Percentiles rank a stretch among this genome's conserved stretches.
Conservation (phyloP, 2,888 invertebrate genomes). For the Philereme vetulata region DNA sequence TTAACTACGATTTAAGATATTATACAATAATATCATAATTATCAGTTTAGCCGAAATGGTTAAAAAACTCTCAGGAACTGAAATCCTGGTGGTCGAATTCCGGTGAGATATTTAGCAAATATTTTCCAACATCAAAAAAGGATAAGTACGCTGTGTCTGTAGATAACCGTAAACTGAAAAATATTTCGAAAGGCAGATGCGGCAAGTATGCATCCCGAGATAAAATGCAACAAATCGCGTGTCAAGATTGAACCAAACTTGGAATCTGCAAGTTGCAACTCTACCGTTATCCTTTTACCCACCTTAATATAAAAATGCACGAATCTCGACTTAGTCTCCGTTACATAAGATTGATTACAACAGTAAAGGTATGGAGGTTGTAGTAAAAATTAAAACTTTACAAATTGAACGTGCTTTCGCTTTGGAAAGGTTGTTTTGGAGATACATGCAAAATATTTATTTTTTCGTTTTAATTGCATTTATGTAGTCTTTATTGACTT, state of each 20-base stretch:
- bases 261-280: constrained; percentile 52
- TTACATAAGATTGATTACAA: constrained; percentile 15
- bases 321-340: constrained; percentile 23
- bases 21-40: too few relatives aligned
- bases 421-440: constrained; percentile 29
- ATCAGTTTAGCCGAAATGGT: too few relatives aligned
- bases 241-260: constrained; percentile 69
- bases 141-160: background rate
- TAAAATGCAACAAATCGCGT: constrained; percentile 75
- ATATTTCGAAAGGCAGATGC: constrained; percentile 33
- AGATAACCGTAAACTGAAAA: constrained; percentile 21
- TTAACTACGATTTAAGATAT: too few relatives aligned
- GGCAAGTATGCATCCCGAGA: constrained; percentile 44
- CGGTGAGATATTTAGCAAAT: too few relatives aligned
- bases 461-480: constrained; percentile 6
- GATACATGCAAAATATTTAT: constrained; percentile 21
- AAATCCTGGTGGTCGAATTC: too few relatives aligned
- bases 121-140: constrained; percentile 1
- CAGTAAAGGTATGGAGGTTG: constrained; percentile 1
- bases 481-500: too few relatives aligned
- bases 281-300: constrained; percentile 64
- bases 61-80: too few relatives aligned
- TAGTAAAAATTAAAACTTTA: constrained; percentile 30
- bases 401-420: constrained; percentile 37
- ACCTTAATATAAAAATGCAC: constrained; percentile 13